A percentile compares a stretch with the other conserved stretches of the same genome.
Evolutionary conservation across 2,113 vertebrate genomes (phyloP).

Genomic region (Mesoclemmys tuberculata): DNA sequence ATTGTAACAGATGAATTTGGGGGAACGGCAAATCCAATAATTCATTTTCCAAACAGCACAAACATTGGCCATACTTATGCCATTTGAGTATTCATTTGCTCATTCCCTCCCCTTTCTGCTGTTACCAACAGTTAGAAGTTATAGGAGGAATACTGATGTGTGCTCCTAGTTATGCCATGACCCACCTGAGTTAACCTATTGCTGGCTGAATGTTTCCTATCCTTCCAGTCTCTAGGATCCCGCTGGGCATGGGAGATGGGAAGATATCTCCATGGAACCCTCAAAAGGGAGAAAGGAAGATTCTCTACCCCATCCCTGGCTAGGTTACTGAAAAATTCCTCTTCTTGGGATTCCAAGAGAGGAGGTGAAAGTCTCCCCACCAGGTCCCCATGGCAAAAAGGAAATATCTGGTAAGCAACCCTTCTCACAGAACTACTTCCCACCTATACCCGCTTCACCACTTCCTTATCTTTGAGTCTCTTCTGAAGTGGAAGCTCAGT

Average conservation of each 20-base stretch:
- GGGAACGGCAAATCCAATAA: background rate
- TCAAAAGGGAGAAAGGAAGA: background rate
- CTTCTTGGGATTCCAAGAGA: background rate
- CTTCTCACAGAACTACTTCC: background rate
- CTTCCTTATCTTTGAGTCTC: background rate
- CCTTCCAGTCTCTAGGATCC: background rate
- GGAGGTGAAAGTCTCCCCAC: background rate
- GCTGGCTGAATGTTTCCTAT: background rate
- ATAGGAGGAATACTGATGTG: accelerated
- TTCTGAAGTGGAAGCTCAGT: background rate
- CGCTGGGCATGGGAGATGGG: background rate
- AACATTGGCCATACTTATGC: background rate
- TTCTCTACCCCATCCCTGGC: too few species aligned
- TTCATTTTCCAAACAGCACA: background rate
- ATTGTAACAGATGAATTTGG: background rate
- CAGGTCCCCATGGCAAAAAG: background rate
- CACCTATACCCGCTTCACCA: too few species aligned
- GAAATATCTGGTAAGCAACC: background rate
- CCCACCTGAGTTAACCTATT: too few species aligned
- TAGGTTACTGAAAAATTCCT: background rate
- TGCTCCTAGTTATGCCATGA: background rate
- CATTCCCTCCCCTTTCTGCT: too few species aligned
- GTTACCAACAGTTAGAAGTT: accelerated
- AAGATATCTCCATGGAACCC: background rate
- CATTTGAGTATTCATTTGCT: background rate